Evolutionary conservation across 2,888 invertebrate species (phyloP).

Genomic region (Polymixis lichenea): DNA sequence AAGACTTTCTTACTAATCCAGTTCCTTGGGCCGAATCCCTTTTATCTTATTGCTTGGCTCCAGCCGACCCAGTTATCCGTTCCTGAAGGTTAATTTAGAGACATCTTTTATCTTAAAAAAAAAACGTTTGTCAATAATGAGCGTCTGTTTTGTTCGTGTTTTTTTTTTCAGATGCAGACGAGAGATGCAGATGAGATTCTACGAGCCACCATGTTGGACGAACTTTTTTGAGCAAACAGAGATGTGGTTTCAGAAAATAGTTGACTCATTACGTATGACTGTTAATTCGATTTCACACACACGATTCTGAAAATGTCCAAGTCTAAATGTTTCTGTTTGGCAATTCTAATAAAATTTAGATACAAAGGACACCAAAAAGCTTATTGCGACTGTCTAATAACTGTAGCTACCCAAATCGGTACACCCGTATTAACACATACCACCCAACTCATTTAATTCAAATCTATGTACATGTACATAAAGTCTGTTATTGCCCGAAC

Average conservation of each 20-base stretch:
- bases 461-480: conserved; percentile 56
- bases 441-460: conserved; percentile 48
- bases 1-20: conserved; percentile 80
- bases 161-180: conserved; percentile 40
- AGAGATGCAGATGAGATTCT: no score
- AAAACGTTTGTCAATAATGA: conserved; percentile 60
- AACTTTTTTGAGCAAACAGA: conserved; percentile 14
- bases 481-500: conserved; percentile 57
- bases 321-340: not conserved
- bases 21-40: conserved; percentile 78
- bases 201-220: conserved; percentile 27
- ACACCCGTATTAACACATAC: conserved; percentile 24
- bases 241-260: conserved; percentile 2
- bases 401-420: conserved; percentile 24
- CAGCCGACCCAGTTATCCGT: conserved; percentile 65
- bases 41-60: conserved; percentile 75
- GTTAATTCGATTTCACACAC: conserved; percentile 3
- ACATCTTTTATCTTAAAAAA: conserved; percentile 62
- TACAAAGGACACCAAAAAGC: conserved; percentile 15
- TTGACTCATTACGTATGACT: conserved; percentile 9
- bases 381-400: conserved; percentile 25
- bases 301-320: not conserved
- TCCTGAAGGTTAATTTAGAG: conserved; percentile 71
- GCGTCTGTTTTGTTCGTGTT: conserved; percentile 38
- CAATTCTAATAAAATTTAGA: conserved; percentile 21